A percentile compares a stretch with the other conserved stretches of the same genome.
Conservation (phyloP, 2,888 invertebrate genomes). For the Tenthredo notha region DNA sequence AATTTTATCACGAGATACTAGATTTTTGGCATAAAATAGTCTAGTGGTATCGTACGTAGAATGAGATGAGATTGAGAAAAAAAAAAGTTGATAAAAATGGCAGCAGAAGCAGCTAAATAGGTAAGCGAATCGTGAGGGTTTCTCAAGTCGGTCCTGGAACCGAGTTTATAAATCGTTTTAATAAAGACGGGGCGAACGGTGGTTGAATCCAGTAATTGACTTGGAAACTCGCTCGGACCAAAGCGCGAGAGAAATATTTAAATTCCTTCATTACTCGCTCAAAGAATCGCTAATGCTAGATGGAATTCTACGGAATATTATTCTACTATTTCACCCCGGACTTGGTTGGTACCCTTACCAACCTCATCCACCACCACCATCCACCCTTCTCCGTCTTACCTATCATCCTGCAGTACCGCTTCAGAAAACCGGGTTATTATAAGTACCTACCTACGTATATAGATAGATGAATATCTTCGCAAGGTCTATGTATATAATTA, state of each 20-base stretch:
- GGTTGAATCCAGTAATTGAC: constrained; percentile 73
- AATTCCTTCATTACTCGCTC: constrained; percentile 74
- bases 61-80: neutral
- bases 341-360: constrained; percentile 59
- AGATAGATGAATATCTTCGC: neutral
- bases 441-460: constrained; percentile 64
- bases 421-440: constrained; percentile 73
- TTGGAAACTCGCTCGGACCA: constrained; percentile 68
- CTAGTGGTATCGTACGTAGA: neutral
- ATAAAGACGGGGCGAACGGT: constrained; percentile 54
- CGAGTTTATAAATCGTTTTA: constrained; percentile 52
- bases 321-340: constrained; percentile 69
- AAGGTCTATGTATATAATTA: constrained; percentile 15
- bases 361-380: constrained; percentile 55
- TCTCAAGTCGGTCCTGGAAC: constrained; percentile 14
- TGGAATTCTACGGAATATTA: constrained; percentile 70
- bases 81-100: neutral
- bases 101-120: constrained; percentile 7
- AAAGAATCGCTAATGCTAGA: constrained; percentile 72
- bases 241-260: constrained; percentile 69
- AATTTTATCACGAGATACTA: neutral
- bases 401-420: constrained; percentile 64
- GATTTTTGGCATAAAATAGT: neutral
- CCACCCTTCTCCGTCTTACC: constrained; percentile 69
- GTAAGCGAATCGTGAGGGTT: constrained; percentile 36